A percentile compares a stretch with the other conserved stretches of the same genome.
Evolutionary conservation across 2,888 invertebrate species (phyloP).

Genomic region (Carabus problematicus): DNA sequence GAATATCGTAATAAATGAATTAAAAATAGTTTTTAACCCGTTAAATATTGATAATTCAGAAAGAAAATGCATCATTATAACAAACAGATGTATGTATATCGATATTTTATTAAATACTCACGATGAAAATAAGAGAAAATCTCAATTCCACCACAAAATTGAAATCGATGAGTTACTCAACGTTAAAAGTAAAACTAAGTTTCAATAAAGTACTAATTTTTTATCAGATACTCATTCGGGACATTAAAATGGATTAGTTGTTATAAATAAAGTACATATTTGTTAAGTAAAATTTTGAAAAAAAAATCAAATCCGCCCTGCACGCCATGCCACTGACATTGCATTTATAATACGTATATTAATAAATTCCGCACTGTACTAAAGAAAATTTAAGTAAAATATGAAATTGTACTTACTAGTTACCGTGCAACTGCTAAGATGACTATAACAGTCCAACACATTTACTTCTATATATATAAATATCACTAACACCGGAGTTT

Average conservation of each 20-base stretch:
- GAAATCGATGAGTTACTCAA: too few relatives aligned
- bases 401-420: conserved; percentile 24
- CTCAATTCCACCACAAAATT: too few relatives aligned
- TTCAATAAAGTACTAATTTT: too few relatives aligned
- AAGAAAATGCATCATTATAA: too few relatives aligned
- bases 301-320: conserved; percentile 34
- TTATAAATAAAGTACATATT: conserved; percentile 5
- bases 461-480: conserved; percentile 39
- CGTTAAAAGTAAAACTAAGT: too few relatives aligned
- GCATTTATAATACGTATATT: conserved; percentile 16
- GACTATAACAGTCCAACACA: conserved; percentile 31
- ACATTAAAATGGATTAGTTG: not conserved
- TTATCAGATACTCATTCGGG: too few relatives aligned
- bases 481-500: conserved; percentile 42
- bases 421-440: conserved; percentile 18
- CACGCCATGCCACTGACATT: conserved; percentile 38
- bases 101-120: too few relatives aligned
- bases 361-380: not conserved
- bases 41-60: too few relatives aligned
- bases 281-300: not conserved
- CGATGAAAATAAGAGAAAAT: too few relatives aligned
- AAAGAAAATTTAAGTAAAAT: conserved; percentile 4
- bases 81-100: too few relatives aligned
- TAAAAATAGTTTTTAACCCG: too few relatives aligned
- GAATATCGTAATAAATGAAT: too few relatives aligned